Base-by-base conservation (phyloP, 2,113 vertebrate species). In the Tetrax tetrax region DNA sequence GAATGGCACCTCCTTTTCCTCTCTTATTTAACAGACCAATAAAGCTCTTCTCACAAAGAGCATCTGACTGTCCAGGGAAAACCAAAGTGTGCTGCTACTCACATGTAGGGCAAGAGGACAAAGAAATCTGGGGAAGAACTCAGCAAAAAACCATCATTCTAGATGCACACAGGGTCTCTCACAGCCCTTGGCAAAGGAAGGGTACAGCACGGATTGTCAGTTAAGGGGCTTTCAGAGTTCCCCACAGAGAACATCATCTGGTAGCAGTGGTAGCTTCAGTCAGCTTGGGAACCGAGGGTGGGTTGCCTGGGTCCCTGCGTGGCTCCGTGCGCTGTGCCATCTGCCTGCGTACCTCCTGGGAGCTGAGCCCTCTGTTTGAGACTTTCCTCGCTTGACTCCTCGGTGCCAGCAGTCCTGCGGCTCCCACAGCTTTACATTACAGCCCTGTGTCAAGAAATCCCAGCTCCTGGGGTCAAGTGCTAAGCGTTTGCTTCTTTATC, bases 401-500 rank as follows among this genome's bases (percentile, higher is more conserved):
- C 79, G 16, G 38, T 83, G 81, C 68, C 75, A 85, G 85, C 86
- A 74, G 71, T 80, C 41, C 21, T 22, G 68, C 82, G 70, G 74
- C 71, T 87, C 70, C 80, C 23, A 47, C 94, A 94, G 91, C 77
- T 91, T 92, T 94, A 86, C 83, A 69, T 97, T 85, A 47, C 92
- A 86, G 72, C 85, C 7, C 1, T 14, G 12, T 69, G 51, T 96
- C 88, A 93, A 96, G 95, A 98, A 97, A 95, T 95, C 84, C 91
- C 43, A 35, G 95, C 94, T 97, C 90, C 92, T 87, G 80, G 87
- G 94, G 97, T 97, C 96, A 97, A 98, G 97, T 96, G 92, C 95
- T 95, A 93, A 95, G 93, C 63, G 10, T 96, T 98, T 97, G 90
- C 97, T 97, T 94, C 96, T 94, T 96, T 97, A 97, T 98, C 98